Percentiles rank a stretch among this genome's conserved stretches.
phyloP scores from a whole-genome alignment of 2,888 invertebrate genomes.

The Boloria euphrosyne region DNA sequence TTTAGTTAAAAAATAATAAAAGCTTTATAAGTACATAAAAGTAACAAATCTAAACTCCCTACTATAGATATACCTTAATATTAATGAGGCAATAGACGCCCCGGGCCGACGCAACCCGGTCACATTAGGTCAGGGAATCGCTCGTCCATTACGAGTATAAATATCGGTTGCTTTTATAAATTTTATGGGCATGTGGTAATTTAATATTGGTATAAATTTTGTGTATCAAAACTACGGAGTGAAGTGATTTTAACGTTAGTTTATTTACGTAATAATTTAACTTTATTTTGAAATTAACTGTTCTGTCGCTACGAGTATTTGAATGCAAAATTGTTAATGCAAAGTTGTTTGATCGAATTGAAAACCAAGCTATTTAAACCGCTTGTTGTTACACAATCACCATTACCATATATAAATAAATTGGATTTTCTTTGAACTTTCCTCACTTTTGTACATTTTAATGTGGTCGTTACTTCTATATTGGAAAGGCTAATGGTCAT shows the following conservation, averaged over 20 bases:
- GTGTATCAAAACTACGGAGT: neutral
- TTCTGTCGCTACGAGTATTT: no score
- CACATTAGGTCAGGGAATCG: slow-evolving; percentile 48
- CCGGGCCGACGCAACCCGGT: slow-evolving; percentile 52
- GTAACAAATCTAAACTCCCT: neutral
- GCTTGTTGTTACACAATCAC: no score
- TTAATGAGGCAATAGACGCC: slow-evolving; percentile 69
- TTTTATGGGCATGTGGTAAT: slow-evolving; percentile 15
- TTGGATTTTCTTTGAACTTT: neutral
- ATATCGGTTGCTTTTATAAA: slow-evolving; percentile 38
- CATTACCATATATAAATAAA: no score
- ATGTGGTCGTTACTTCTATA: slow-evolving; percentile 12
- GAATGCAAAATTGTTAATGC: no score
- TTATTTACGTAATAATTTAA: no score
- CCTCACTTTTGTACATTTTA: slow-evolving; percentile 1
- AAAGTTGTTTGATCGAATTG: no score
- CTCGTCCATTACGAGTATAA: slow-evolving; percentile 56
- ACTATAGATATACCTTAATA: slow-evolving; percentile 56
- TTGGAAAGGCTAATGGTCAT: slow-evolving; percentile 17
- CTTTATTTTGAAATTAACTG: no score
- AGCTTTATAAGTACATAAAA: neutral
- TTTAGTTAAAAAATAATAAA: neutral
- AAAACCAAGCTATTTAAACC: no score
- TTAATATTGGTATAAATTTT: neutral
- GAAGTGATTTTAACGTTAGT: no score